Evolutionary conservation across 1,140 invertebrate genomes (phyloP).

Genomic region (Bilobella aurantiaca): DNA sequence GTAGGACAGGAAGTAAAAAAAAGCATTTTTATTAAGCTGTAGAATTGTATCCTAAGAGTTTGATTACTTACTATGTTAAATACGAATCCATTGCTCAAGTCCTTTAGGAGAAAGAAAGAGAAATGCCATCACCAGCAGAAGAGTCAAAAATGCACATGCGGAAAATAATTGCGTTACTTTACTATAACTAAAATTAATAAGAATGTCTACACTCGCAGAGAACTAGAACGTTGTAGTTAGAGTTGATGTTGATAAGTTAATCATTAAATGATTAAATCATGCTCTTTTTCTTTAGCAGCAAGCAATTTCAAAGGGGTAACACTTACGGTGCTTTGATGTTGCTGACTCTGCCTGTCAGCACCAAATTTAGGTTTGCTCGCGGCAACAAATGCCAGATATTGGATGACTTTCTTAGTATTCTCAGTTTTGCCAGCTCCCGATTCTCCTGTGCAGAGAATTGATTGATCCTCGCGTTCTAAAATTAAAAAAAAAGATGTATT

Average conservation of each 20-base stretch:
- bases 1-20: not conserved
- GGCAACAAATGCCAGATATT: conserved; percentile 96
- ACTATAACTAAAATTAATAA: too few relatives aligned
- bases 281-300: too few relatives aligned
- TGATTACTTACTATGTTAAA: conserved; percentile 33
- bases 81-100: conserved; percentile 3
- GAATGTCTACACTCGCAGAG: too few relatives aligned
- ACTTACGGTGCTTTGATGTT: conserved; percentile 2
- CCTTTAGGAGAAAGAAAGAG: not conserved
- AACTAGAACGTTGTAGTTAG: too few relatives aligned
- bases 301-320: not conserved
- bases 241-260: too few relatives aligned
- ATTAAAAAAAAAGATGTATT: conserved; percentile 3
- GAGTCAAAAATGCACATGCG: not conserved
- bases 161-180: too few relatives aligned
- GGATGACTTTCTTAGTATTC: conserved; percentile 99
- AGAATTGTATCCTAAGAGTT: not conserved
- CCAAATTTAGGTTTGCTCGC: conserved; percentile 76
- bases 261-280: too few relatives aligned
- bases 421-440: conserved; percentile 99
- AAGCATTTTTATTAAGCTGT: not conserved
- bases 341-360: not conserved
- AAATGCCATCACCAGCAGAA: not conserved
- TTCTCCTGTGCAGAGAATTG: conserved; percentile 98
- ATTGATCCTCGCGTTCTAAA: conserved; percentile 95